A percentile compares a stretch with the other conserved stretches of the same genome.
These are phyloP conservation scores for Sebastolobus alascanus DNA, from an alignment of 2,797 vertebrate genomes.

Conservation along the genomic window DNA sequence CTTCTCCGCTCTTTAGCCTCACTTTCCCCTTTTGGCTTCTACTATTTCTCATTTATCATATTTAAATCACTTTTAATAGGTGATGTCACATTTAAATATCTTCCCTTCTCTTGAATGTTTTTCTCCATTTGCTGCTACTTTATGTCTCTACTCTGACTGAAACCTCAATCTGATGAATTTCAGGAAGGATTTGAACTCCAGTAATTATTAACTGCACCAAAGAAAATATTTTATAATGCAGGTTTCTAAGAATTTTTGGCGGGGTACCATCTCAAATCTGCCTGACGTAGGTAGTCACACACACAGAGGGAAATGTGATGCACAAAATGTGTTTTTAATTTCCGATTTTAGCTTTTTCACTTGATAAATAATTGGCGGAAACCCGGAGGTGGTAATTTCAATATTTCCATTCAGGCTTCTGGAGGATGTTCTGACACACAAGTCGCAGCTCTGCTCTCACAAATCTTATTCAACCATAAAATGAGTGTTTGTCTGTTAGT, in stretches of 20 bases:
- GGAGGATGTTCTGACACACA: not conserved
- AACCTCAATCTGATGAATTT: conserved; percentile 20
- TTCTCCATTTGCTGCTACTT: not conserved
- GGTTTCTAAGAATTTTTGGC: conserved; percentile 6
- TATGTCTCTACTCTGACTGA: not conserved
- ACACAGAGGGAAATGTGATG: conserved; percentile 24
- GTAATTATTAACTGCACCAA: conserved; percentile 17
- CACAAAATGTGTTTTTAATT: conserved; percentile 35
- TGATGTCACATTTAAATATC: conserved; percentile 30
- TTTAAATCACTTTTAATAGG: conserved; percentile 31
- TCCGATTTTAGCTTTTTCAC: conserved; percentile 21
- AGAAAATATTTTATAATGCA: conserved; percentile 21
- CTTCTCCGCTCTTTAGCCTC: not conserved
- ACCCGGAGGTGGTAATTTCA: conserved; percentile 24
- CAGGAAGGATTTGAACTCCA: conserved; percentile 10
- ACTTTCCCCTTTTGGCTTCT: conserved; percentile 22
- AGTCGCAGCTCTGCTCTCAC: conserved; percentile 17
- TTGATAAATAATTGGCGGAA: conserved; percentile 36
- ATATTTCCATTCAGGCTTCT: conserved; percentile 35
- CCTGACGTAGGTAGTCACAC: not conserved
- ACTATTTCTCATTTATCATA: conserved; percentile 33
- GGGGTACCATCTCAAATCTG: not conserved
- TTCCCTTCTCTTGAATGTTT: conserved; percentile 1
- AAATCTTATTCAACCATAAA: conserved; percentile 30
- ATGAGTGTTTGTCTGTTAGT: conserved; percentile 12